A percentile compares a stretch with the other conserved stretches of the same genome.
Conservation (phyloP, 1,140 invertebrate genomes). For the Dryas iulia region DNA sequence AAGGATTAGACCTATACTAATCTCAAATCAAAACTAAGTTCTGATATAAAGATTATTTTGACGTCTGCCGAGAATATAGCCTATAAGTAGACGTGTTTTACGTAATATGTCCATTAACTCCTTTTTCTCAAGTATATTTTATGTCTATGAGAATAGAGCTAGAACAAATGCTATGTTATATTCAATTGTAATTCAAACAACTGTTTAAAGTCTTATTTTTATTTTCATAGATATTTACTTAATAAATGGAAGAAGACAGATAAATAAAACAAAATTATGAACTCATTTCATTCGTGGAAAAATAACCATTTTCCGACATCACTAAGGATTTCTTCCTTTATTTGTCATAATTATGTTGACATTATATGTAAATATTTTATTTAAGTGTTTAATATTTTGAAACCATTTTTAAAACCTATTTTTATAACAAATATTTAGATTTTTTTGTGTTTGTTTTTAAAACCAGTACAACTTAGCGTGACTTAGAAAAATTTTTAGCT, state of each 20-base stretch:
- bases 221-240: not conserved
- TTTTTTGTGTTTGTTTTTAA: too few relatives aligned
- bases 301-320: not conserved
- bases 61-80: not conserved
- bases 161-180: not conserved
- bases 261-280: not conserved
- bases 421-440: too few relatives aligned
- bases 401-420: not conserved
- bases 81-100: too few relatives aligned
- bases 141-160: too few relatives aligned
- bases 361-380: not conserved
- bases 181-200: too few relatives aligned
- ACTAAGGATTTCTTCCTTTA: not conserved
- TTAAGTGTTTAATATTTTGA: not conserved
- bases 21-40: not conserved
- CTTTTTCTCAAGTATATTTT: too few relatives aligned
- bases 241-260: not conserved
- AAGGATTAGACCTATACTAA: not conserved
- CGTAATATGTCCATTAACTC: too few relatives aligned
- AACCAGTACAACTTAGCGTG: not conserved
- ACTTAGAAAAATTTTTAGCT: conserved; percentile 1
- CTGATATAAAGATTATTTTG: not conserved
- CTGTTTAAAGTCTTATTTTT: not conserved
- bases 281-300: not conserved
- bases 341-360: not conserved